Evolutionary conservation across 2,113 vertebrate species (phyloP).

Genomic region (Pedetes capensis): DNA sequence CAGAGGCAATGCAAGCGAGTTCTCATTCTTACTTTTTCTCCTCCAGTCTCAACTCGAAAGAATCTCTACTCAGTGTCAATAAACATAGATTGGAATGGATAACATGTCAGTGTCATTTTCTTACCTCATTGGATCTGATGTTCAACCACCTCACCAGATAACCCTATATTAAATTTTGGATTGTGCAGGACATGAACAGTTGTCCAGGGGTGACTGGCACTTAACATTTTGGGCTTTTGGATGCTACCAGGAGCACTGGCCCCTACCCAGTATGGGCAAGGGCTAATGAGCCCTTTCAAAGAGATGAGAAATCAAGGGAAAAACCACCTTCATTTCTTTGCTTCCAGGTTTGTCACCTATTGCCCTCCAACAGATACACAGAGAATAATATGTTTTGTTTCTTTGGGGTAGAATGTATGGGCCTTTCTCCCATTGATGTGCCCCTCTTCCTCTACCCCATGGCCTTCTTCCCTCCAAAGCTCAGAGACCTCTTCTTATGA

Average conservation of each 20-base stretch:
- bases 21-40: background rate
- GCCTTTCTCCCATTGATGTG: background rate
- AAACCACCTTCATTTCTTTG: background rate
- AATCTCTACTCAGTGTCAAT: background rate
- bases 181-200: background rate
- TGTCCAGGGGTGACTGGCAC: background rate
- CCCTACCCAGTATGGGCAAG: background rate
- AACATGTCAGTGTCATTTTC: background rate
- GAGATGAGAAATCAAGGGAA: background rate
- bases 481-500: background rate
- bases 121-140: background rate
- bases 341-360: background rate
- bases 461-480: background rate
- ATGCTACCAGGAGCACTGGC: background rate
- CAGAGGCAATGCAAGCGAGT: background rate
- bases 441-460: background rate
- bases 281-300: background rate
- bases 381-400: background rate
- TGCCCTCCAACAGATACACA: background rate
- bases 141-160: background rate
- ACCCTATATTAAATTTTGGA: background rate
- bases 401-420: background rate
- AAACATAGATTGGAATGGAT: background rate
- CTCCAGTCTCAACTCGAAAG: background rate
- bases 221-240: background rate